Conservation (phyloP, 2,797 vertebrate species). For the Myotis pilosus region DNA sequence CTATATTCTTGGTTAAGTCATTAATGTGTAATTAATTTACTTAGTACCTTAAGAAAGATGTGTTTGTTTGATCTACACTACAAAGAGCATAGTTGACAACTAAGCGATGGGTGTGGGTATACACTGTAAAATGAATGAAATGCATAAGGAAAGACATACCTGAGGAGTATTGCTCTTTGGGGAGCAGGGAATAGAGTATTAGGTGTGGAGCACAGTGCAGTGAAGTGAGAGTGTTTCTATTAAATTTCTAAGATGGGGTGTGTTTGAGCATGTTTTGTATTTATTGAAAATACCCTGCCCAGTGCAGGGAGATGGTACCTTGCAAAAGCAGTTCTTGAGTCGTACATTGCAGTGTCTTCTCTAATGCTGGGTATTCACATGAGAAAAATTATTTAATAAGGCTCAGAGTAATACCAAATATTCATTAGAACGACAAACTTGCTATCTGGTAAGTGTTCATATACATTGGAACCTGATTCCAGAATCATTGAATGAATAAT, state of each 20-base stretch:
- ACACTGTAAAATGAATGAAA: too few species aligned
- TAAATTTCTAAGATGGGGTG: rapidly evolving
- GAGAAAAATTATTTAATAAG: not conserved
- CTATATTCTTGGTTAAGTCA: not conserved
- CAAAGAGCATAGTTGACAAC: not conserved
- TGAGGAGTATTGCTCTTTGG: too few species aligned
- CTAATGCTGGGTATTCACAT: not conserved
- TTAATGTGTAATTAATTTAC: not conserved
- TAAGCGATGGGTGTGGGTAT: not conserved
- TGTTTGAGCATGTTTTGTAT: not conserved
- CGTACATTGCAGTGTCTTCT: not conserved
- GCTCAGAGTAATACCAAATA: too few species aligned
- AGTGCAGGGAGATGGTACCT: not conserved
- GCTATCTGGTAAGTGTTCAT: too few species aligned
- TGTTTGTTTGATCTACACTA: not conserved
- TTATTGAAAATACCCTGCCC: not conserved
- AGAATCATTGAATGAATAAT: too few species aligned
- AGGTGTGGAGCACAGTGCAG: not conserved
- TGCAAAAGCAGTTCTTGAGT: not conserved
- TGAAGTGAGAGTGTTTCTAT: not conserved
- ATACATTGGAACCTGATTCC: too few species aligned
- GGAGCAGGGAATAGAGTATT: too few species aligned
- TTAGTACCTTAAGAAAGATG: not conserved
- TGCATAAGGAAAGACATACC: too few species aligned
- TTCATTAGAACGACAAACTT: too few species aligned